Base-by-base conservation (phyloP, 2,113 vertebrate species). In the Nesogale talazaci region DNA sequence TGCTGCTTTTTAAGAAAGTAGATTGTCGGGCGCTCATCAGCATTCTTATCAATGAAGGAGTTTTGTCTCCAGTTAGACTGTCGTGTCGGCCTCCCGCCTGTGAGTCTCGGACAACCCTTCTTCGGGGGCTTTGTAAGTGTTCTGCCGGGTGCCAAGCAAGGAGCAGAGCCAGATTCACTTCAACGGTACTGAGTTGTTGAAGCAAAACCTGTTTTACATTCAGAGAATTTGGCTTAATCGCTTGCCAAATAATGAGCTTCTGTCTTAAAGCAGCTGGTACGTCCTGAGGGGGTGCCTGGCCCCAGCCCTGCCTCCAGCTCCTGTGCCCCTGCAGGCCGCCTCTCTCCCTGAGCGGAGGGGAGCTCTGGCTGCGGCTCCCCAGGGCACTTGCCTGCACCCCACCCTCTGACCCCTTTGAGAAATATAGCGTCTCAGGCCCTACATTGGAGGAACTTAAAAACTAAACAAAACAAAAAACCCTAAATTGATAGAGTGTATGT, bases 151-250 rank as follows among this genome's bases (percentile, higher is more conserved):
- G 36, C 86, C 91, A 31, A 83, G 77, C 91, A 31, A 83, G 77
- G n/a, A 46, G 36, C 19, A 85, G 67, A 56, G 57, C 20, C 38
- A 90, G 6, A 85, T 79, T 83, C 46, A 46, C 56, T 46, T 63
- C 57, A 77, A 75, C 57, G 63, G 2, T 25, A 82, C 57, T 79
- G 36, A 52, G 46, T 85, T 87, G 78, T 38, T 83, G 69, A 75
- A 40, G 57, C 42, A 76, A 79, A 67, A 65, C 25, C 20, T 27
- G 16, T 74, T 94, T 85, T 83, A 77, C 3, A 75, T 85, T n/a
- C 56, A 63, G 70, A 52, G 75, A 86, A 76, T 93, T 85, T 89
- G 38, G 87, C 17, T 94, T 16, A 91, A 27, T 76, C 78, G 81
- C 56, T 67, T 76, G 70, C 31, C 90, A 93, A 81, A 61, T 77